Percentiles rank a stretch among this genome's conserved stretches.
These are phyloP conservation scores for Takifugu rubripes DNA, from an alignment of 2,797 vertebrate species.

Conservation along the genomic window DNA sequence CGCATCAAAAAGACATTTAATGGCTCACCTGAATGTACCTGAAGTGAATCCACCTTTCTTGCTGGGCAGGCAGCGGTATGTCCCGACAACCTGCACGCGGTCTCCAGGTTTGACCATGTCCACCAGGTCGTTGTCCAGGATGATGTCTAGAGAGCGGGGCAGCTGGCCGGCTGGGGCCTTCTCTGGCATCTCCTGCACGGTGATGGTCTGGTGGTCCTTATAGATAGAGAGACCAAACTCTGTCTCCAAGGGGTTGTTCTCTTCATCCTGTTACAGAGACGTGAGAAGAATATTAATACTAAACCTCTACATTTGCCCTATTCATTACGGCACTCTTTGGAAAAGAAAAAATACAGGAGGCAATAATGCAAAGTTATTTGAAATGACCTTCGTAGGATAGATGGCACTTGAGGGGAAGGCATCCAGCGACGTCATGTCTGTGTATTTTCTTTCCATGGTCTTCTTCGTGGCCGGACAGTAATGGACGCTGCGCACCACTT, in stretches of 20 bases:
- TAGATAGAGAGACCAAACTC: constrained; percentile 93
- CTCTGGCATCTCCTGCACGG: constrained; percentile 98
- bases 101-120: constrained; percentile 92
- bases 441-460: constrained; percentile 92
- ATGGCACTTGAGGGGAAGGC: constrained; percentile 89
- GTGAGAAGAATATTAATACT: too few relatives aligned
- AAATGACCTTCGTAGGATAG: constrained; percentile 91
- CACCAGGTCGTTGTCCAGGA: constrained; percentile 95
- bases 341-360: neutral
- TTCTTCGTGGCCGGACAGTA: constrained; percentile 98
- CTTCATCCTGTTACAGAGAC: constrained; percentile 82
- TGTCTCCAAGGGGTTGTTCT: constrained; percentile 96
- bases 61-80: constrained; percentile 91
- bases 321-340: too few relatives aligned
- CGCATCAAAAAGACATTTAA: too few relatives aligned
- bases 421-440: constrained; percentile 91
- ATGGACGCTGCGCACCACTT: constrained; percentile 94
- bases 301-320: too few relatives aligned
- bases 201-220: constrained; percentile 96
- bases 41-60: constrained; percentile 96
- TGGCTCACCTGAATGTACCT: constrained; percentile 87
- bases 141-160: constrained; percentile 91
- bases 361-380: neutral
- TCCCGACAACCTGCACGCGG: constrained; percentile 90
- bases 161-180: constrained; percentile 96